phyloP scores from a whole-genome alignment of 2,797 vertebrate species.

The Lycodopsis pacificus region DNA sequence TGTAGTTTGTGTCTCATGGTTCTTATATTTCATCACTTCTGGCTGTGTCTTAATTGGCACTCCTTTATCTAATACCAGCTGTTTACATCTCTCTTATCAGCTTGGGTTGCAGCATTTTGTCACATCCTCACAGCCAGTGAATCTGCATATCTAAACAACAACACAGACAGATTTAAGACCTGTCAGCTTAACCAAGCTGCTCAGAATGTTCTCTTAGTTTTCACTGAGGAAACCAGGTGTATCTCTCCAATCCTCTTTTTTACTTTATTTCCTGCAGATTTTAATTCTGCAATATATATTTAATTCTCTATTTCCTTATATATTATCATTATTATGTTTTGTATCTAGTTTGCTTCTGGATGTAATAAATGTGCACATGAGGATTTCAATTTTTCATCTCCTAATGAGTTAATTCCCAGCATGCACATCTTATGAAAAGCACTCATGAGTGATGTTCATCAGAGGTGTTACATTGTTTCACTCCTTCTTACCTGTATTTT shows the following conservation, averaged over 20 bases:
- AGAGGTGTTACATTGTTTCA: conserved; percentile 4
- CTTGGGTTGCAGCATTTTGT: conserved; percentile 28
- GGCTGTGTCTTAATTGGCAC: conserved; percentile 34
- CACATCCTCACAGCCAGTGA: conserved; percentile 30
- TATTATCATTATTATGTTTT: not conserved
- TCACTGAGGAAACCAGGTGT: conserved; percentile 32
- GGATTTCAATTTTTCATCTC: not conserved
- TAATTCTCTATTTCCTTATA: not conserved
- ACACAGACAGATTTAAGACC: conserved; percentile 48
- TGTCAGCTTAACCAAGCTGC: conserved; percentile 51
- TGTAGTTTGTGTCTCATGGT: conserved; percentile 2
- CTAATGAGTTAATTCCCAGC: conserved; percentile 13
- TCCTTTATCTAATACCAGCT: conserved; percentile 46
- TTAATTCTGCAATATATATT: not conserved
- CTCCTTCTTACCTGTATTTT: not conserved
- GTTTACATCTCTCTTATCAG: conserved; percentile 47
- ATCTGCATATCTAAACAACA: conserved; percentile 57
- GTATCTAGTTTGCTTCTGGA: not conserved
- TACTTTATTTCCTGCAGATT: conserved; percentile 6
- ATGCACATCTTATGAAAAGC: conserved; percentile 2
- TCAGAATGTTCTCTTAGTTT: conserved; percentile 34
- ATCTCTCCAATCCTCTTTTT: not conserved
- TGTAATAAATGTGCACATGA: not conserved
- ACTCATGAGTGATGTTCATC: not conserved
- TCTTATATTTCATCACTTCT: conserved; percentile 37